Evolutionary conservation across 2,113 vertebrate genomes (phyloP), one percentile per base, ranked within the genome.

Genomic region (Turnix velox): DNA sequence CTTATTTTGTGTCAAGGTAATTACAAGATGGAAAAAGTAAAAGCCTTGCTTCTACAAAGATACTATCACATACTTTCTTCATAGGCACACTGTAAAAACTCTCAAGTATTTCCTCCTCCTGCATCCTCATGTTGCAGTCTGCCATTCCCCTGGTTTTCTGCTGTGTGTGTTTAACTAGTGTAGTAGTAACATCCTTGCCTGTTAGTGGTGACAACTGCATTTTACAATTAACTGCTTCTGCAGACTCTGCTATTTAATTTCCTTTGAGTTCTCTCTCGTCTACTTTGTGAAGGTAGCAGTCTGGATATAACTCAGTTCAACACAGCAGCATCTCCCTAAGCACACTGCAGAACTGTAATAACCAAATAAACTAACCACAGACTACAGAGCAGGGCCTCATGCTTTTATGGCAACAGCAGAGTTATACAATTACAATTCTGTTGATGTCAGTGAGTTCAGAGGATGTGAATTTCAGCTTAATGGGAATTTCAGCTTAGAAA

Each of bases 71-170:
- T 27, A 33, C 39, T 45, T 87, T 40, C 39, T 73, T 23, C 28
- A 39, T 3, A 33, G 14, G 8, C 7, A 76, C 9, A n/a, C 48
- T 48, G 27, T 51, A 73, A 76, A 82, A 54, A 2, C 0, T 2
- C 17, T 16, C 15, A 69, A 3, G 19, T 48, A 46, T 4, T 4
- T 3, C 7, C 7, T 3, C 3, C 19, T 12, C 9, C 4, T 20
- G 3, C 9, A 5, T 5, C 27, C 12, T 55, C 27, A 63, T 17
- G 16, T 5, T 37, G 40, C 24, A 72, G n/a, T 4, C 5, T 68
- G 10, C 31, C 37, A 2, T 6, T 52, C 7, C 12, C 12, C 14
- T 48, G 17, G 3, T 52, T 68, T 91, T 78, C 33, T 73, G 8
- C 45, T 69, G 7, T 63, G 8, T 45, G 9, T 37, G 28, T 85